Evolutionary conservation across 2,888 invertebrate genomes (phyloP).

Genomic region (Pecten maximus): DNA sequence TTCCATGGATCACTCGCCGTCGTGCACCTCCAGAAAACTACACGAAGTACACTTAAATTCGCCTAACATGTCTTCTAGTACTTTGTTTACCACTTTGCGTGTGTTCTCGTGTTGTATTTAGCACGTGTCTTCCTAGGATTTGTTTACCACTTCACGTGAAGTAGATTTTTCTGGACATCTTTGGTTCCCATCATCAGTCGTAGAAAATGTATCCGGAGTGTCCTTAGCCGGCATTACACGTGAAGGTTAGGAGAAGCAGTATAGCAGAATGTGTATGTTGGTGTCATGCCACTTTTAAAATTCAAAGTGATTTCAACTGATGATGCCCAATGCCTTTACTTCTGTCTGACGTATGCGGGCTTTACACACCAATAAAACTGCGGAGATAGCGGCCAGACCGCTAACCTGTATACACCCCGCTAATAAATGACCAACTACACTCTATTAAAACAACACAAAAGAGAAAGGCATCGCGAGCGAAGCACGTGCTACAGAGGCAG

Average conservation of each 20-base stretch:
- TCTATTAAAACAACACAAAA: slow-evolving; percentile 30
- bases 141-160: neutral
- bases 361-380: slow-evolving; percentile 29
- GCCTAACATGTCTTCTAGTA: neutral
- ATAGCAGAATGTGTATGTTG: neutral
- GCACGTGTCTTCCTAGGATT: neutral
- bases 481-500: slow-evolving; percentile 15
- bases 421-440: slow-evolving; percentile 25
- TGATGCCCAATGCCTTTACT: neutral
- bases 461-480: neutral
- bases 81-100: neutral
- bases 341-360: neutral
- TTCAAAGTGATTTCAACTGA: slow-evolving; percentile 22
- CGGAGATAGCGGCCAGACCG: slow-evolving; percentile 21
- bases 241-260: neutral
- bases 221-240: neutral
- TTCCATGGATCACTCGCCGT: neutral
- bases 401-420: slow-evolving; percentile 18
- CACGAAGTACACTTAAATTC: neutral
- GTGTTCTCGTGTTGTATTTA: too few species aligned
- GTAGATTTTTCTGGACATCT: neutral
- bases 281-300: slow-evolving; percentile 18
- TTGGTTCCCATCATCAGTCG: neutral
- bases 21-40: neutral
- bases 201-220: neutral